Evolutionary conservation across 2,888 invertebrate species (phyloP), one percentile per base, ranked within the genome.

Genomic region (Melanotus villosus): DNA sequence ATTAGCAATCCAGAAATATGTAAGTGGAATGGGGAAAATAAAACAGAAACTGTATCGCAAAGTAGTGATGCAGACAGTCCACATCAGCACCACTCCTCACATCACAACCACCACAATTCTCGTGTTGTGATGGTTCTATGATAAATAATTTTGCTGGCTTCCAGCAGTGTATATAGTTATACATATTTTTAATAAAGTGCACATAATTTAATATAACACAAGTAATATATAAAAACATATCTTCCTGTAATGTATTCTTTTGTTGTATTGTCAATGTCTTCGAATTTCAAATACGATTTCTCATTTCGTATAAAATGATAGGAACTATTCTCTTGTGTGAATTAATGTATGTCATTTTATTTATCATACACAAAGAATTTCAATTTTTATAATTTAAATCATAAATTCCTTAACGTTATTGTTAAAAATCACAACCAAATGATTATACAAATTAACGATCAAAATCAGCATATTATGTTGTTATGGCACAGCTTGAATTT

Each of bases 51-150:
- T n/a, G 79, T 78, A 57, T 70, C 75, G 9, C 79, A 80, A 68
- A 78, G 76, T 60, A 76, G 78, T 56, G 80, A 82, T 58, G 77
- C 83, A 12, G 82, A 80, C 58, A 84, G 84, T 75, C 84, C 84
- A 5, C 84, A 84, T 68, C 83, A 83, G 65, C 84, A 84, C 63
- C 83, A 83, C 68, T 75, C 75, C 9, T 72, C 78, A 32, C 79
- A 77, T 58, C 84, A 83, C 74, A 80, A 77, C 65, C 84, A 85
- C 73, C 85, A 85, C 75, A 85, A 84, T 74, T 83, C 84, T 19
- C 76, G 85, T 38, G 85, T 85, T 54, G 85, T 85, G 34, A 85
- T 85, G 85, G 85, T 85, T 76, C 84, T 85, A 78, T 85, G 85
- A 85, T 85, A 83, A 84, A 68, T 65, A 73, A 43, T 68, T 65